Evolutionary conservation across 2,797 vertebrate species (phyloP), one percentile per base, ranked within the genome.

Genomic region (Coilia nasus): DNA sequence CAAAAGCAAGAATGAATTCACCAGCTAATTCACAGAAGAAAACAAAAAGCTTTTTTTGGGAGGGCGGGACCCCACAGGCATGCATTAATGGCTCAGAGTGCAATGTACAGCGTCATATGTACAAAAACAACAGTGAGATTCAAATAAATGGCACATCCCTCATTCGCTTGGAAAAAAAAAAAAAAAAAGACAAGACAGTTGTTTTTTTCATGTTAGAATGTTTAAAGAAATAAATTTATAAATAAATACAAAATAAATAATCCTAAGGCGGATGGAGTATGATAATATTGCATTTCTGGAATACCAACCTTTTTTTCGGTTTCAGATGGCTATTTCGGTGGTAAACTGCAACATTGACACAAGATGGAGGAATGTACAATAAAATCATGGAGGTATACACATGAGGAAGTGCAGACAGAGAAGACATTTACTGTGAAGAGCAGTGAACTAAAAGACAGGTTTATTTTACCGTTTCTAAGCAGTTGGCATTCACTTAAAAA

Each of bases 1-100:
- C 97, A 97, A 98, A 99, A 98, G 97, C 98, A 98, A 98, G 96
- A 98, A 95, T 98, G 96, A 97, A 96, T 95, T 94, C 96, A 99
- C 98, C 97, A 98, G 97, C 95, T 95, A 96, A 94, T 96, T 97
- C 96, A 98, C 97, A 98, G 96, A 95, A 97, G 97, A 95, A 97
- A 94, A 97, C 94, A 95, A 95, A 94, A 94, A 96, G 96, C 96
- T 91, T 78, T 91, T 78, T 95, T 78, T 94, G 93, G 95, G 93
- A 93, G 89, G 95, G 94, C 95, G 89, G 88, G 93, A 93, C 94
- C 95, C 95, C 94, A 95, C 94, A 93, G 94, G 95, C 97, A 96
- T 97, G 97, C 98, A 97, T 96, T 96, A 93, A 98, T 96, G 95
- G 96, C 95, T 97, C 97, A 96, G 97, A 98, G 97, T 97, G 97